Evolutionary conservation across 2,888 invertebrate genomes (phyloP), one percentile per base, ranked within the genome.

Genomic region (Drosophila birchii): DNA sequence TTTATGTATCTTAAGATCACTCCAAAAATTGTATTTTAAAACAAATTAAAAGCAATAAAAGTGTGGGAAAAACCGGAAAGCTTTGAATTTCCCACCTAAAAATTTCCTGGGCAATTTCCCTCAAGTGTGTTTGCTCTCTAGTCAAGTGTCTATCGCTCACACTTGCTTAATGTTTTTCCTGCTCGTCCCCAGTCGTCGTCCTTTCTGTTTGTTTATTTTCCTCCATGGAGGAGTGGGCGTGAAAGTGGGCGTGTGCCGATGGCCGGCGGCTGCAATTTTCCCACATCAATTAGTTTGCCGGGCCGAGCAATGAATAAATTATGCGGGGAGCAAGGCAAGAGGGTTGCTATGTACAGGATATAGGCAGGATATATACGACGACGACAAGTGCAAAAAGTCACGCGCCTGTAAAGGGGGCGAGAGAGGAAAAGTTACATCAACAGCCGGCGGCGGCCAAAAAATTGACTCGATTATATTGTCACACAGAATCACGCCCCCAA

Each of bases 391-490:
- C 90, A 90, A 91, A 90, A 90, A 90, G 90, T 90, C 90, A 90
- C 90, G 90, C 90, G 90, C 91, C 80, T 29, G 44, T 63, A 18
- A 74, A 67, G 78, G 49, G 38, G 49, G 38, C 23, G 44, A 44
- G 76, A 69, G 64, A 74, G 77, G 60, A 77, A 84, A 84, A 84
- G 89, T 87, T 84, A 86, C 87, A 88, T 76, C 83, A 89, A 89
- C 89, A 85, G 75, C 80, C 81, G 85, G 20, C 80, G 83, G 73
- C 78, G 78, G 76, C 76, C 57, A 58, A 71, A 88, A 90, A 90
- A 90, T 90, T 90, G 91, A 91, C 90, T 90, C 83, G 91, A 91
- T 91, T 91, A 91, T 87, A 83, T 91, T 88, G 86, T 88, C 75
- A 79, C 68, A 57, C 57, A 58, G 45, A 51, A 51, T 66, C 66